Evolutionary conservation across 2,113 vertebrate genomes (phyloP), one percentile per base, ranked within the genome.

Genomic region (Lagopus muta): DNA sequence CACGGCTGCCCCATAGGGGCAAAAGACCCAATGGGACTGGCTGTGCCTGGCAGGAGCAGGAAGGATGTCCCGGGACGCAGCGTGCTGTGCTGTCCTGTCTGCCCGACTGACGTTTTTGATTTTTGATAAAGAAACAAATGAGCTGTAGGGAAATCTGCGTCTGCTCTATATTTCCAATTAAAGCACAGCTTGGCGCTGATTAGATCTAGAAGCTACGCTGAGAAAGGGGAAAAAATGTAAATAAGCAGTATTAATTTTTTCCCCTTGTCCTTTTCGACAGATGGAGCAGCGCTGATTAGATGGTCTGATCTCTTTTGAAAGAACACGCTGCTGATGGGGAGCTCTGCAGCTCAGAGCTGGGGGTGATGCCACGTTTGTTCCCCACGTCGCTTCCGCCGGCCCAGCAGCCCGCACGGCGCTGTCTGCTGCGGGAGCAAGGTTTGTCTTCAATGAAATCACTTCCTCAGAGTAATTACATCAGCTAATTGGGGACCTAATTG

Each of bases 171-270:
- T 57, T 85, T 43, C 82, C 85, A 84, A 73, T 94, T 84, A 91
- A 70, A 87, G 92, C 64, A 25, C 85, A 91, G 90, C 89, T 93
- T 94, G 92, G 76, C 38, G 85, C 94, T 73, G 86, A 93, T 91
- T 40, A 93, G 60, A 76, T 93, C 91, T 85, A 47, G 60, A 92
- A 90, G 73, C 91, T 86, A 76, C 75, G 88, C 58, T 82, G 66
- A 90, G 86, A 93, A 91, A 94, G 77, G 61, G 36, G 36, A 32
- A 60, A 55, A 88, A 90, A 95, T 65, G 89, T 64, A 90, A 88
- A 88, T 52, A 78, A 92, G 86, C 79, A 13, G 45, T n/a, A 45
- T 92, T 83, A 30, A 69, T 60, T 85, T 27, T 32, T 28, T 25
- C 30, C 10, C 16, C 32, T 65, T 8, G 1, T 95, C 66, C 69